A percentile compares a stretch with the other conserved stretches of the same genome.
phyloP scores from a whole-genome alignment of 2,888 invertebrate genomes.

The Syrista parreyssii region DNA sequence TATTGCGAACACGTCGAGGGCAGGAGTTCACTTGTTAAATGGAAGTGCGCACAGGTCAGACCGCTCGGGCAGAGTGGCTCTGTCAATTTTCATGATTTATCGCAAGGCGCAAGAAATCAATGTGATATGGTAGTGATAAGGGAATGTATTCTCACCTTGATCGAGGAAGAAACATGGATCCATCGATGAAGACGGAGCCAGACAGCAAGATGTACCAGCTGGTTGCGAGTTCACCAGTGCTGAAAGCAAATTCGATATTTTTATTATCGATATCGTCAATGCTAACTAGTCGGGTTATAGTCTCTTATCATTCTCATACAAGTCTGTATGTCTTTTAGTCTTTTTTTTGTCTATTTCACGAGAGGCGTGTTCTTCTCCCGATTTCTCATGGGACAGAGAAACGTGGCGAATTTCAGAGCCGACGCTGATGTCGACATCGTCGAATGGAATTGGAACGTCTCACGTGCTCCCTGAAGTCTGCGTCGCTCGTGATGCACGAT shows the following conservation, averaged over 20 bases:
- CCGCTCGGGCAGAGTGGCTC: background rate
- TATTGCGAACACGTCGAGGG: background rate
- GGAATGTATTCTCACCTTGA: conserved; percentile 72
- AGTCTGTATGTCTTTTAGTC: too few relatives aligned
- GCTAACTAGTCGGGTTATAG: background rate
- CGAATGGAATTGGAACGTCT: background rate
- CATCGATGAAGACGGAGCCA: conserved; percentile 87
- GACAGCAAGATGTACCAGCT: conserved; percentile 87
- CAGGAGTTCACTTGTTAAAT: background rate
- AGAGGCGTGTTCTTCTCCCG: too few relatives aligned
- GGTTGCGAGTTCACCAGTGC: conserved; percentile 82
- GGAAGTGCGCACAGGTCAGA: background rate
- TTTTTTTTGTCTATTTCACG: too few relatives aligned
- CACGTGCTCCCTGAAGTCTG: too few relatives aligned
- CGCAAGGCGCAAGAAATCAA: background rate
- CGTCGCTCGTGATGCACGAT: background rate
- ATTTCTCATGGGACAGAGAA: too few relatives aligned
- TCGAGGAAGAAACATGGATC: conserved; percentile 85
- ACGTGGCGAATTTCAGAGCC: background rate
- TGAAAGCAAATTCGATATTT: conserved; percentile 61
- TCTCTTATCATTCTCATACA: background rate
- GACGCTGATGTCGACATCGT: background rate
- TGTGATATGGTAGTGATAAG: conserved; percentile 1
- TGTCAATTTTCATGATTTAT: background rate
- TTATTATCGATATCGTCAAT: background rate